phyloP scores from a whole-genome alignment of 2,797 vertebrate genomes.

The Anolis apletophallus region DNA sequence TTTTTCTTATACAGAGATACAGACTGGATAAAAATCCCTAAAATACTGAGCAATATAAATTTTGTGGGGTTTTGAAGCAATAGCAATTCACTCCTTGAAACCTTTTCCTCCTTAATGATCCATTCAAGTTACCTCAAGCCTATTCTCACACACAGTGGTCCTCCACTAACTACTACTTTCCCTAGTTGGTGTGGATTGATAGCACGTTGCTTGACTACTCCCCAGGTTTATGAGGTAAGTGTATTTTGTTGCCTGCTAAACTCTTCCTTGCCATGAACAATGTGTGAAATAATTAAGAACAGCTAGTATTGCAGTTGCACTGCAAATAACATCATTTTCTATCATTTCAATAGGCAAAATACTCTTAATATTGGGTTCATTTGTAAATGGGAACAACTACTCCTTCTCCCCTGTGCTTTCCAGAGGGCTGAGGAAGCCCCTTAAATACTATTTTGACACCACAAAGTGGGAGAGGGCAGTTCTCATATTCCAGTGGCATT shows the following conservation, averaged over 20 bases:
- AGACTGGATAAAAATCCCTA: not conserved
- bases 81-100: not conserved
- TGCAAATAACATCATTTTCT: not conserved
- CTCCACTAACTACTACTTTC: constrained; percentile 91
- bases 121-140: constrained; percentile 92
- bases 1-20: not conserved
- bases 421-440: too few species aligned
- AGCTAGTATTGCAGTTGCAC: not conserved
- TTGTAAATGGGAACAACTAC: too few species aligned
- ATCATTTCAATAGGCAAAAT: not conserved
- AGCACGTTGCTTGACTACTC: constrained; percentile 93
- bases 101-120: constrained; percentile 73
- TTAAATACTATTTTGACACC: too few species aligned
- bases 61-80: not conserved
- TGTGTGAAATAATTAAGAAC: not conserved
- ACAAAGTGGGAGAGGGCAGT: too few species aligned
- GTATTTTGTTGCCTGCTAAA: constrained; percentile 20
- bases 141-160: constrained; percentile 96
- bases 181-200: constrained; percentile 93
- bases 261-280: not conserved
- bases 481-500: too few species aligned
- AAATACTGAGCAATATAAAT: not conserved
- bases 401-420: too few species aligned
- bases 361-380: not conserved
- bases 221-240: constrained; percentile 94